These are phyloP conservation scores for Tinamus guttatus DNA, from an alignment of 2,113 vertebrate species.

Conservation along the genomic window DNA sequence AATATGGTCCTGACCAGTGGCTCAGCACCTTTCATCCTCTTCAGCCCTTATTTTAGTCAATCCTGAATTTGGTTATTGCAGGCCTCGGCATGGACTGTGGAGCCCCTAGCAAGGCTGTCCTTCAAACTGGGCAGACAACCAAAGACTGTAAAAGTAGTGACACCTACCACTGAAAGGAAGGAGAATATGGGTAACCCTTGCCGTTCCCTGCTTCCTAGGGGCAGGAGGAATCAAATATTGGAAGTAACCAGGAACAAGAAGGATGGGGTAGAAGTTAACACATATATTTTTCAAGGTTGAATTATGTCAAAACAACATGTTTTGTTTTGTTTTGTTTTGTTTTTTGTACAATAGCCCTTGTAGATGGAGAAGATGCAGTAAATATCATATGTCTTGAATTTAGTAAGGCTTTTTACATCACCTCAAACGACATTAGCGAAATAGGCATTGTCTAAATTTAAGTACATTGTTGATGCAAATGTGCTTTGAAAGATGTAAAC, in stretches of 20 bases:
- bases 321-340: no score
- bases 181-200: not conserved
- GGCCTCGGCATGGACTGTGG: no score
- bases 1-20: rapidly evolving
- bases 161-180: not conserved
- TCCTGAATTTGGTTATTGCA: not conserved
- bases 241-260: not conserved
- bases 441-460: not conserved
- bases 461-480: not conserved
- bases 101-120: no score
- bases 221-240: not conserved
- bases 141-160: not conserved
- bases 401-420: not conserved
- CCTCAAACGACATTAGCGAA: not conserved
- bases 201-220: not conserved
- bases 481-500: not conserved
- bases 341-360: not conserved
- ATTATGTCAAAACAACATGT: no score
- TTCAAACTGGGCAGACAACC: no score
- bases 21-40: not conserved
- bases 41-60: not conserved
- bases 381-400: not conserved
- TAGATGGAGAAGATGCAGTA: not conserved
- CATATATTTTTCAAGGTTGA: not conserved
- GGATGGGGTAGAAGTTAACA: not conserved